These are phyloP conservation scores for Melieria crassipennis DNA, from an alignment of 2,888 invertebrate genomes.

Conservation along the genomic window DNA sequence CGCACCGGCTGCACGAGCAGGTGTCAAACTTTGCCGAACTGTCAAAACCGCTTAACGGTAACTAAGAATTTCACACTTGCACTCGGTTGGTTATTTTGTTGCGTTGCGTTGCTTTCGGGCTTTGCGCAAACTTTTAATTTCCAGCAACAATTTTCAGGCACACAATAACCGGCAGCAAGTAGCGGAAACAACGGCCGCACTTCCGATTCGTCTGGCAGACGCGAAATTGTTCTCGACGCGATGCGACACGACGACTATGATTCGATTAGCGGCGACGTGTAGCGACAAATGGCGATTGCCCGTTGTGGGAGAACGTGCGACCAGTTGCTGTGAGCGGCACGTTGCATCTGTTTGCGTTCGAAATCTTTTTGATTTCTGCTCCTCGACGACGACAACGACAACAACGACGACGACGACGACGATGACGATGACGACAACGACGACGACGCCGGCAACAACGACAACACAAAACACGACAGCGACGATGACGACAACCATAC, in stretches of 20 bases:
- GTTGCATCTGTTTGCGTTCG: constrained; percentile 55
- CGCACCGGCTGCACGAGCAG: no score
- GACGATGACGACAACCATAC: constrained; percentile 28
- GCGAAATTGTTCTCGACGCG: neutral
- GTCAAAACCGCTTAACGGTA: no score
- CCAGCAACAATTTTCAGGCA: no score
- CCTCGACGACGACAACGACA: constrained; percentile 35
- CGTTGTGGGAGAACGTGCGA: constrained; percentile 45
- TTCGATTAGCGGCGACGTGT: neutral
- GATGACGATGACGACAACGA: constrained; percentile 7
- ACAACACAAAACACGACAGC: constrained; percentile 27
- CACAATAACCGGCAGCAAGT: no score
- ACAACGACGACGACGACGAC: constrained; percentile 31
- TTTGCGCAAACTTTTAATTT: no score
- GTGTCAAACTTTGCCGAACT: no score
- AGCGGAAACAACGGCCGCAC: no score
- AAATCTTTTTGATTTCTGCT: constrained; percentile 56
- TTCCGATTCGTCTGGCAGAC: no score
- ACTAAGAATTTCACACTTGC: no score
- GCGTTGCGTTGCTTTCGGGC: no score
- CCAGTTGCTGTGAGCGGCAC: constrained; percentile 57
- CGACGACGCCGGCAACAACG: constrained; percentile 24
- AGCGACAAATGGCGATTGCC: constrained; percentile 28
- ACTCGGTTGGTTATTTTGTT: no score
- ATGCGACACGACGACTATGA: neutral